These are phyloP conservation scores for Tragelaphus imberbis DNA, from an alignment of 2,113 vertebrate genomes.

Conservation along the genomic window DNA sequence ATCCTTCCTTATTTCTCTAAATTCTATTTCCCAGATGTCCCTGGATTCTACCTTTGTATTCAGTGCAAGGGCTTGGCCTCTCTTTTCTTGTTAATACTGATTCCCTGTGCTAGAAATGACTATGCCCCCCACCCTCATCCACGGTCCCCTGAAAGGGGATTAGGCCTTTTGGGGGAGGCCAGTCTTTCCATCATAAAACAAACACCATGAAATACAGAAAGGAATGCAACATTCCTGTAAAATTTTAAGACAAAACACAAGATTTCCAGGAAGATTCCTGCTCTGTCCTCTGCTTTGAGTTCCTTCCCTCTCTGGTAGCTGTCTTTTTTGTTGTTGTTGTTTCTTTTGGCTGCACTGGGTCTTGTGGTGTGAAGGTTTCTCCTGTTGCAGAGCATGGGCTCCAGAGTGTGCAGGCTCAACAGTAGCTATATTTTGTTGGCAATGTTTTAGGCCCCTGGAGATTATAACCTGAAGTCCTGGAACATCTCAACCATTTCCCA, in stretches of 20 bases:
- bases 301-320: fast-evolving
- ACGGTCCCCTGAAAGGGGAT: fast-evolving
- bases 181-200: neutral
- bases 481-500: fast-evolving
- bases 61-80: neutral
- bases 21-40: neutral
- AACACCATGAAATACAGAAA: neutral
- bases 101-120: neutral
- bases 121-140: neutral
- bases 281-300: neutral
- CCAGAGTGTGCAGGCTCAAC: neutral
- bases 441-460: neutral
- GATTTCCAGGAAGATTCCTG: neutral
- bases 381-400: neutral
- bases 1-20: neutral
- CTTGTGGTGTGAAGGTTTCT: neutral
- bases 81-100: neutral
- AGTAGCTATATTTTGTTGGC: neutral
- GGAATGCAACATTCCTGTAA: neutral
- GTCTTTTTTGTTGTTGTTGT: neutral
- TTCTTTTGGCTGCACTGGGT: neutral
- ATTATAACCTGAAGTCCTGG: no score
- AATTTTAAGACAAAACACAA: neutral
- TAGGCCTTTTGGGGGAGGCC: neutral
- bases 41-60: neutral